These are phyloP conservation scores for Ceyx cyanopectus DNA, from an alignment of 2,113 vertebrate species.

Conservation along the genomic window DNA sequence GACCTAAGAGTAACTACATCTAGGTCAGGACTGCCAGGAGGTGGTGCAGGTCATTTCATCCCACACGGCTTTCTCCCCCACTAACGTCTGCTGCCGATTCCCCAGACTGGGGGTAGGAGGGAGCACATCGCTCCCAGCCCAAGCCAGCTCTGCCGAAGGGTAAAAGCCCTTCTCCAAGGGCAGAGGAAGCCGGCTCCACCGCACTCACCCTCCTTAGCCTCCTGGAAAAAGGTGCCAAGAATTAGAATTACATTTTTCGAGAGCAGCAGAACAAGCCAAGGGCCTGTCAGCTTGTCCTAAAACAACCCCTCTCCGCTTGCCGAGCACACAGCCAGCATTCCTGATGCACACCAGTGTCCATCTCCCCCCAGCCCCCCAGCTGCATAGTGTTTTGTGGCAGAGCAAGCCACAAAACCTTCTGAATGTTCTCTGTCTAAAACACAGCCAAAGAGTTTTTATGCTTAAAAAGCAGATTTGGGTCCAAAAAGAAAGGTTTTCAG, in stretches of 20 bases:
- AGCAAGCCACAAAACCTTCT: slow-evolving; percentile 37
- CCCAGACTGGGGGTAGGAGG: not conserved
- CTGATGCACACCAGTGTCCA: slow-evolving; percentile 35
- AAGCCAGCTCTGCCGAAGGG: not conserved
- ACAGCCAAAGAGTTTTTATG: slow-evolving; percentile 15
- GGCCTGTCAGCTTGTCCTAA: slow-evolving; percentile 65
- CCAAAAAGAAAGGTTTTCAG: slow-evolving; percentile 47
- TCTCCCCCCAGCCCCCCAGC: not conserved
- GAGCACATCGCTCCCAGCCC: not conserved
- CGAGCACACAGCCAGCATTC: slow-evolving; percentile 2
- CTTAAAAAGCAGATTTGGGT: slow-evolving; percentile 42
- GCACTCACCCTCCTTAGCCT: not conserved
- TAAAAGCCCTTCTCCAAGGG: slow-evolving; percentile 26
- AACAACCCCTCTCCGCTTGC: slow-evolving; percentile 41
- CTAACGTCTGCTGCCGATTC: not conserved
- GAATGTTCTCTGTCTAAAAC: not conserved
- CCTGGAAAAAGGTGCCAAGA: slow-evolving; percentile 50
- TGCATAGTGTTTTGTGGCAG: not conserved
- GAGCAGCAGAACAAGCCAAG: slow-evolving; percentile 61
- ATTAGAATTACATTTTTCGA: slow-evolving; percentile 49
- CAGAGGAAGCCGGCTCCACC: not conserved
- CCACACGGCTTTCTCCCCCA: accelerated
- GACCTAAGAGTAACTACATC: not conserved
- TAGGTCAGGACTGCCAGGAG: not conserved
- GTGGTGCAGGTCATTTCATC: not conserved